A percentile compares a stretch with the other conserved stretches of the same genome.
phyloP scores from a whole-genome alignment of 2,888 invertebrate species.

The Xanthia icteritia region DNA sequence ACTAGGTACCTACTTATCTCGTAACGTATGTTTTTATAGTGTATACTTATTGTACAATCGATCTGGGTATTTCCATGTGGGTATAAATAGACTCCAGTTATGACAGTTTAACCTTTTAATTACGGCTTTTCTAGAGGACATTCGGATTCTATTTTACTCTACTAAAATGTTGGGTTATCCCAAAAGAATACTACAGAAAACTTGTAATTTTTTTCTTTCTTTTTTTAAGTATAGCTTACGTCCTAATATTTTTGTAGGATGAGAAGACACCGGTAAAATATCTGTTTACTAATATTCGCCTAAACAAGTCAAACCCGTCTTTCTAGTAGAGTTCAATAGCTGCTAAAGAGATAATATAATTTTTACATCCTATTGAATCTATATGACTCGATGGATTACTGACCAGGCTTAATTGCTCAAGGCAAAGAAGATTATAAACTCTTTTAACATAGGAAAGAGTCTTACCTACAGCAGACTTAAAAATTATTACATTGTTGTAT shows the following conservation, averaged over 20 bases:
- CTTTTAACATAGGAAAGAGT: background rate
- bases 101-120: background rate
- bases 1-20: background rate
- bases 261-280: background rate
- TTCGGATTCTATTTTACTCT: background rate
- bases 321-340: conserved; percentile 5
- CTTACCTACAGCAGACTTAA: background rate
- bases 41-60: conserved; percentile 14
- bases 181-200: background rate
- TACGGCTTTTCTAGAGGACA: background rate
- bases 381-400: background rate
- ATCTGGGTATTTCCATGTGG: conserved; percentile 26
- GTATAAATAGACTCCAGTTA: background rate
- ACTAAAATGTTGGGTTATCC: background rate
- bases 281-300: background rate
- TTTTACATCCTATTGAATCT: background rate
- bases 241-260: background rate
- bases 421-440: background rate
- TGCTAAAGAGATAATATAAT: background rate
- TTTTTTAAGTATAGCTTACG: background rate
- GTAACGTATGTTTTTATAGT: conserved; percentile 27
- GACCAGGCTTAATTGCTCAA: background rate
- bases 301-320: conserved; percentile 12
- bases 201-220: background rate
- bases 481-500: too few relatives aligned